Conservation (phyloP, 2,113 vertebrate species). For the Peromyscus leucopus region DNA sequence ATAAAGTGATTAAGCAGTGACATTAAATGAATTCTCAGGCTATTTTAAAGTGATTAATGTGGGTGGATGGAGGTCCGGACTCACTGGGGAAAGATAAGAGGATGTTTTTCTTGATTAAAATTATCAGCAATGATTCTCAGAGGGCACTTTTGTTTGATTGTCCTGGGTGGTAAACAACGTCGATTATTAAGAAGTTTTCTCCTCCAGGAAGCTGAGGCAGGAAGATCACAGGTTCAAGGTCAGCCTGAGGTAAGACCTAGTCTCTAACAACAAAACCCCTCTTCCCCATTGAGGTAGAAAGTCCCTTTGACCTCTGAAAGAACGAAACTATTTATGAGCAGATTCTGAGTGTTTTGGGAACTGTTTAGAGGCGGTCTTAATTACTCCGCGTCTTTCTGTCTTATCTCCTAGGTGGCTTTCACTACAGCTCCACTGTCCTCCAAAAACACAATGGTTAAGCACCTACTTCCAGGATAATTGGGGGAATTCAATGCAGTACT, state of each 20-base stretch:
- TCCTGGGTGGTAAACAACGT: constrained; percentile 46
- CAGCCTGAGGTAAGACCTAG: not conserved
- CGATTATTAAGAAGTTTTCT: constrained; percentile 58
- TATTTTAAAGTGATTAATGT: constrained; percentile 76
- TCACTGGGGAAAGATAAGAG: constrained; percentile 22
- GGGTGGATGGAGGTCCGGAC: constrained; percentile 57
- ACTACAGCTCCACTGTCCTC: not conserved
- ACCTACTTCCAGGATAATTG: not conserved
- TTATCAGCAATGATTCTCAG: constrained; percentile 33
- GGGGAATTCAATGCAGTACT: not conserved
- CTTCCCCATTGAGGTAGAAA: not conserved
- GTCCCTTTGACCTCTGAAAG: not conserved
- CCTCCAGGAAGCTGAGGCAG: not conserved
- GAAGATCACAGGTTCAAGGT: not conserved
- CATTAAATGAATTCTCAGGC: constrained; percentile 79
- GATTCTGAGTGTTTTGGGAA: not conserved
- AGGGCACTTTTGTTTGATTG: constrained; percentile 67
- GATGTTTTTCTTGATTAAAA: constrained; percentile 72
- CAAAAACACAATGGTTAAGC: not conserved
- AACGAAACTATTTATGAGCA: not conserved
- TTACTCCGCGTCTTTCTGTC: not conserved
- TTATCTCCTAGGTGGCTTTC: not conserved
- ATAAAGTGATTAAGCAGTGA: constrained; percentile 80
- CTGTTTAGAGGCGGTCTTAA: not conserved
- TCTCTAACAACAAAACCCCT: not conserved